Conservation (phyloP, 2,888 invertebrate species). For the Lamellibrachia columna region DNA sequence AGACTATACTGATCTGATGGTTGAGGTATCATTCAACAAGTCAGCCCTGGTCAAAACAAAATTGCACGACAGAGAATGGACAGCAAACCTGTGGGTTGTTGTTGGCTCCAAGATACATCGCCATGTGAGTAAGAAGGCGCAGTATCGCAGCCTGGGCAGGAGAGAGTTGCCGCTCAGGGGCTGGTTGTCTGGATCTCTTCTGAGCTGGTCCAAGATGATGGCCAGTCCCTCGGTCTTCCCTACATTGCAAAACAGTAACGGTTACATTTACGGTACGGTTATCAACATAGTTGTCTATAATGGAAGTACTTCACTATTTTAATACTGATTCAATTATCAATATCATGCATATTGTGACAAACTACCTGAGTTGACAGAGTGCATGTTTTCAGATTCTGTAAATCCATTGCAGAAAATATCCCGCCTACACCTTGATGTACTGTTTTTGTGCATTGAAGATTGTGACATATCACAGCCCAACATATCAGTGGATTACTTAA, state of each 20-base stretch:
- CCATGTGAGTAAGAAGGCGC: conserved; percentile 51
- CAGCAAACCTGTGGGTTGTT: not conserved
- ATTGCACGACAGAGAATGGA: not conserved
- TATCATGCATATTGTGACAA: too few species aligned
- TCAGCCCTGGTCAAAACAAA: not conserved
- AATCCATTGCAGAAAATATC: too few species aligned
- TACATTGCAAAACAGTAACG: not conserved
- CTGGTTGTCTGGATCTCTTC: conserved; percentile 35
- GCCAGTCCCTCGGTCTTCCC: conserved; percentile 38
- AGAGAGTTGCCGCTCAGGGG: conserved; percentile 48
- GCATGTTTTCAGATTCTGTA: too few species aligned
- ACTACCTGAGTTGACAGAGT: too few species aligned
- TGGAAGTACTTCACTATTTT: not conserved
- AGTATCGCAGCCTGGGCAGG: conserved; percentile 45
- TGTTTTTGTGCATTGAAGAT: too few species aligned
- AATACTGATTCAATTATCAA: too few species aligned
- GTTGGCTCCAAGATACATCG: conserved; percentile 48
- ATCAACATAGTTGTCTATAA: not conserved
- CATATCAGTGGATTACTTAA: too few species aligned
- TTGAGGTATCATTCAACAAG: not conserved
- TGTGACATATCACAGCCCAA: too few species aligned
- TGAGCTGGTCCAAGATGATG: conserved; percentile 51
- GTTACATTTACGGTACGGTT: not conserved
- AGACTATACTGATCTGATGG: too few species aligned
- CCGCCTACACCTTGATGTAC: too few species aligned